Percentiles rank a stretch among this genome's conserved stretches.
These are phyloP conservation scores for Allacma fusca DNA, from an alignment of 2,888 invertebrate species.

Conservation along the genomic window DNA sequence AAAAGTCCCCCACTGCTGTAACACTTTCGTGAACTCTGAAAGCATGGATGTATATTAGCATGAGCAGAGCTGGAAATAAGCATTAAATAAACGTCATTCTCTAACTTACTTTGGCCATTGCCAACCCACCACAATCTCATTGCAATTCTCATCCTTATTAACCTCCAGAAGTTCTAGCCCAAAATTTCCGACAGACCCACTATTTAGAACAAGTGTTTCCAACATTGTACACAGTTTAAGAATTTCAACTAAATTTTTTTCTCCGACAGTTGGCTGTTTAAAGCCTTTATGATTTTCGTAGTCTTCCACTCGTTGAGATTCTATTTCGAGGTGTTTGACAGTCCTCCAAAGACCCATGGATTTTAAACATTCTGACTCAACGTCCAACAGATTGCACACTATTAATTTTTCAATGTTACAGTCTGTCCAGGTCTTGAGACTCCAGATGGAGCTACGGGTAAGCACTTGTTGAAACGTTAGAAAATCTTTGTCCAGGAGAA, in stretches of 20 bases:
- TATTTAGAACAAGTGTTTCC: slow-evolving; percentile 1
- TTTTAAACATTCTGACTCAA: not conserved
- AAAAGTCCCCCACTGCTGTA: slow-evolving; percentile 4
- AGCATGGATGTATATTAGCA: not conserved
- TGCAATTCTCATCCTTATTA: not conserved
- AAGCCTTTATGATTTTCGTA: not conserved
- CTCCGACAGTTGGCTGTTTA: slow-evolving; percentile 22
- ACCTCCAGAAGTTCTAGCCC: slow-evolving; percentile 18
- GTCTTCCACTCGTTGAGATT: not conserved
- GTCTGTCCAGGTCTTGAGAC: no score
- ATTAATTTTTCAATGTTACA: not conserved
- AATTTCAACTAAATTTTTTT: slow-evolving; percentile 25
- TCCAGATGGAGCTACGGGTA: not conserved
- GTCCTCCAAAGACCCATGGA: not conserved
- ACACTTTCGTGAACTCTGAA: not conserved
- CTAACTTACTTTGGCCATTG: slow-evolving; percentile 31
- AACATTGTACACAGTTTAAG: not conserved
- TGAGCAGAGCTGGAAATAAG: not conserved
- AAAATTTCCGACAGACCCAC: slow-evolving; percentile 29
- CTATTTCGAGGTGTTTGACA: slow-evolving; percentile 25
- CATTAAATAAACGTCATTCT: not conserved
- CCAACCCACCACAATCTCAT: slow-evolving; percentile 26
- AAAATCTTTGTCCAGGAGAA: slow-evolving; percentile 2
- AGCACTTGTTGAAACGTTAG: not conserved
- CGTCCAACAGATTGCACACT: slow-evolving; percentile 11